Evolutionary conservation across 2,888 invertebrate species (phyloP).

Genomic region (Stictocephala bisonia): DNA sequence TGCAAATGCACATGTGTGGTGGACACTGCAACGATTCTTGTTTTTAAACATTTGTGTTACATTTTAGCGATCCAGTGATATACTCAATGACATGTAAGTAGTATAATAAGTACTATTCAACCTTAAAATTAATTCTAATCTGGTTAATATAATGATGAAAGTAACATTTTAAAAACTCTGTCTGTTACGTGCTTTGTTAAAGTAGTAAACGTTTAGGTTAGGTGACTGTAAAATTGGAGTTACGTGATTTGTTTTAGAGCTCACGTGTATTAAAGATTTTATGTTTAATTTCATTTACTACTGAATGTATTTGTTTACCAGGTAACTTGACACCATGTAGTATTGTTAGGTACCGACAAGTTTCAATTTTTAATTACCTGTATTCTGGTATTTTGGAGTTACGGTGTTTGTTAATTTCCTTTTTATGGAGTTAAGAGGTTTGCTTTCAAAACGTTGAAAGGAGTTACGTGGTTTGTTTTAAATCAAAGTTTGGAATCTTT

Average conservation of each 20-base stretch:
- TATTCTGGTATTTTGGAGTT: not conserved
- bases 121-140: not conserved
- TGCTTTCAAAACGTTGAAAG: not conserved
- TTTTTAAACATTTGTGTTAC: conserved; percentile 2
- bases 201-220: not conserved
- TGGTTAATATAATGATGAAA: not conserved
- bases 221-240: not conserved
- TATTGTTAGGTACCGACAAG: too few relatives aligned
- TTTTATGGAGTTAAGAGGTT: conserved; percentile 21
- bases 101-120: not conserved
- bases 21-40: not conserved
- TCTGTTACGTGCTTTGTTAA: conserved; percentile 11
- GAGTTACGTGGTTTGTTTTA: conserved; percentile 19
- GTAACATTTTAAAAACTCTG: not conserved
- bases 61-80: not conserved
- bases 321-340: too few relatives aligned
- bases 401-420: not conserved
- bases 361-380: not conserved
- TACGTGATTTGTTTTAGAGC: not conserved
- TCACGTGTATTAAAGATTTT: not conserved
- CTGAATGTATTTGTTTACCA: too few relatives aligned
- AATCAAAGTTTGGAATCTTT: not conserved
- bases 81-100: not conserved
- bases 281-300: not conserved
- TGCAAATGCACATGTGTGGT: not conserved